Evolutionary conservation across 2,797 vertebrate genomes (phyloP).

Genomic region (Coranthus polyacanthus): DNA sequence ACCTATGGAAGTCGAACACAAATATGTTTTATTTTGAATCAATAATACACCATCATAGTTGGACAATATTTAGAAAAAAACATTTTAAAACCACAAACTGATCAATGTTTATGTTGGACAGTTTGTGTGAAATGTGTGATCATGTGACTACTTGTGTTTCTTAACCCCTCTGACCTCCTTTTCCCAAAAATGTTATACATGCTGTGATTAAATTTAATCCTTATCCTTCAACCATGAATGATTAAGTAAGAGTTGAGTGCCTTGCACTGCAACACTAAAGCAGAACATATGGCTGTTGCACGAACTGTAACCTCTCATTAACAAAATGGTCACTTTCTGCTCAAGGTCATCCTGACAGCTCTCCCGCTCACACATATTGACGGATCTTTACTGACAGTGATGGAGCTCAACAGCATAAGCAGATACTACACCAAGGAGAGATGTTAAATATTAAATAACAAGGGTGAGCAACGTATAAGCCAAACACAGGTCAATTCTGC

Average conservation of each 20-base stretch:
- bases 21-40: no score
- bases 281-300: constrained; percentile 6
- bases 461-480: not conserved
- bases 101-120: constrained; percentile 7
- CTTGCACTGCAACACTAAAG: constrained; percentile 3
- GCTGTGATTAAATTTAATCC: constrained; percentile 9
- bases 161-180: constrained; percentile 6
- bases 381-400: constrained; percentile 13
- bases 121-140: constrained; percentile 7
- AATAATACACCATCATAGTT: no score
- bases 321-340: constrained; percentile 27
- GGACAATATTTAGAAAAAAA: no score
- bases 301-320: constrained; percentile 29
- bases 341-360: constrained; percentile 24
- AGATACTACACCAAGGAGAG: constrained; percentile 1
- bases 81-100: constrained; percentile 4
- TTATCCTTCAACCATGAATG: constrained; percentile 19
- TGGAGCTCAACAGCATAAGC: constrained; percentile 5
- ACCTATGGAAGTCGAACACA: no score
- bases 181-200: constrained; percentile 1
- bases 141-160: not conserved
- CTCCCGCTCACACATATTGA: constrained; percentile 7
- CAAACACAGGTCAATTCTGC: constrained; percentile 20
- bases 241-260: not conserved
- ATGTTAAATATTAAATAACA: constrained; percentile 12